Percentiles rank a stretch among this genome's conserved stretches.
phyloP scores from a whole-genome alignment of 2,888 invertebrate genomes.

The Dolichomitus sp. region DNA sequence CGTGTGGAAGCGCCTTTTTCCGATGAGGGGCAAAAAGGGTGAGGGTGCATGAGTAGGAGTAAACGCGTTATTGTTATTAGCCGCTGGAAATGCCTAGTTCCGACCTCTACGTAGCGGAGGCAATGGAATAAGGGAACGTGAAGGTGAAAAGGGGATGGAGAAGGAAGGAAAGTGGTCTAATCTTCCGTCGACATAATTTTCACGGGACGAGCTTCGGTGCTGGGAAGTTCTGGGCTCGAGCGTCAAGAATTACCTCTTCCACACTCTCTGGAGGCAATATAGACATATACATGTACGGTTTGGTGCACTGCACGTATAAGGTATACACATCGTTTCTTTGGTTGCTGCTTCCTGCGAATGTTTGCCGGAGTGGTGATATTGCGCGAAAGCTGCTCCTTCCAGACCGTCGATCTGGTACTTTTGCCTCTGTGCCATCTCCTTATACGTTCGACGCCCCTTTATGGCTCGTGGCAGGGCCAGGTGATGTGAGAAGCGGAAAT shows the following conservation, averaged over 20 bases:
- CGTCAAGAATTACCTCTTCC: slow-evolving; percentile 49
- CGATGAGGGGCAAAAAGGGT: slow-evolving; percentile 13
- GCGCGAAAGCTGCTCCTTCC: slow-evolving; percentile 26
- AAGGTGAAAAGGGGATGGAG: slow-evolving; percentile 12
- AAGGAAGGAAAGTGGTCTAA: slow-evolving; percentile 49
- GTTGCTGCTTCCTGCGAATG: slow-evolving; percentile 38
- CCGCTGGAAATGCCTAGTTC: slow-evolving; percentile 71
- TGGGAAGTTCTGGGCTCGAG: slow-evolving; percentile 45
- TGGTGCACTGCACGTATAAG: slow-evolving; percentile 31
- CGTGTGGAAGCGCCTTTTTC: slow-evolving; percentile 33
- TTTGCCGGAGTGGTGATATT: slow-evolving; percentile 54
- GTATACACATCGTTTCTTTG: slow-evolving; percentile 30
- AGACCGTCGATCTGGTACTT: slow-evolving; percentile 12
- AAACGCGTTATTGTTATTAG: slow-evolving; percentile 78
- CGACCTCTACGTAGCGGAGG: slow-evolving; percentile 21
- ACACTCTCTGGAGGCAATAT: slow-evolving; percentile 28
- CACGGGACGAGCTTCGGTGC: slow-evolving; percentile 51
- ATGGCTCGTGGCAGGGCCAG: slow-evolving; percentile 19
- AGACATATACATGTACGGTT: slow-evolving; percentile 22
- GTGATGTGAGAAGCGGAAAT: slow-evolving; percentile 12
- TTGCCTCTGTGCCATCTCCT: slow-evolving; percentile 23
- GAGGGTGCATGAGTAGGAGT: slow-evolving; percentile 58
- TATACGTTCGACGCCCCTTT: slow-evolving; percentile 44
- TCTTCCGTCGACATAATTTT: slow-evolving; percentile 63
- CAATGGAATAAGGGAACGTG: slow-evolving; percentile 28